Evolutionary conservation across 2,888 invertebrate genomes (phyloP).

Genomic region (Plebejus melissa): DNA sequence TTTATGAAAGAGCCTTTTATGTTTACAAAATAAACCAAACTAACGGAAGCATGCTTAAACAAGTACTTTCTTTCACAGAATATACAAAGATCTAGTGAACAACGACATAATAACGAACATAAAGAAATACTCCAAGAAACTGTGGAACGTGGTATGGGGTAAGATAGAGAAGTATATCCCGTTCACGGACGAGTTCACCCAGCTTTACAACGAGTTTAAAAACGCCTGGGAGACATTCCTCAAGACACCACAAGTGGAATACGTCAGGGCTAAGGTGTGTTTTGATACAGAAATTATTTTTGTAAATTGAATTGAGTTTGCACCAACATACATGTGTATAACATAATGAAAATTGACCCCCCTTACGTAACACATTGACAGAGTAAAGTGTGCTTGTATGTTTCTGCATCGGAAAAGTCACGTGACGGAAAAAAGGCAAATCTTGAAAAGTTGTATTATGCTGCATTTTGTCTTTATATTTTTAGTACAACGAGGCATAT

Average conservation of each 20-base stretch:
- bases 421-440: no score
- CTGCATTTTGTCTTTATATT: not conserved
- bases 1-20: no score
- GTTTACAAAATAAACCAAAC: no score
- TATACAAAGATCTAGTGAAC: conserved; percentile 87
- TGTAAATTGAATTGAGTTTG: no score
- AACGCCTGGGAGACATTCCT: conserved; percentile 67
- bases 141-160: conserved; percentile 76
- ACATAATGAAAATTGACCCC: no score
- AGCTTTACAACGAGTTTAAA: conserved; percentile 62
- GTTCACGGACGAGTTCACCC: conserved; percentile 64
- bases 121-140: conserved; percentile 84
- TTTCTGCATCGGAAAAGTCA: no score
- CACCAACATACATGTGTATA: no score
- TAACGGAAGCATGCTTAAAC: no score
- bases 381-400: no score
- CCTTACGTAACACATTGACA: no score
- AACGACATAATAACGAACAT: conserved; percentile 89
- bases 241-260: conserved; percentile 65
- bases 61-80: conserved; percentile 47
- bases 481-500: conserved; percentile 80
- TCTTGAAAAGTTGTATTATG: no score
- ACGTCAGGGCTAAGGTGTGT: conserved; percentile 63
- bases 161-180: conserved; percentile 69
- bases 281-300: no score